Conservation (phyloP, 2,113 vertebrate genomes). For the Actinemys pallida region DNA sequence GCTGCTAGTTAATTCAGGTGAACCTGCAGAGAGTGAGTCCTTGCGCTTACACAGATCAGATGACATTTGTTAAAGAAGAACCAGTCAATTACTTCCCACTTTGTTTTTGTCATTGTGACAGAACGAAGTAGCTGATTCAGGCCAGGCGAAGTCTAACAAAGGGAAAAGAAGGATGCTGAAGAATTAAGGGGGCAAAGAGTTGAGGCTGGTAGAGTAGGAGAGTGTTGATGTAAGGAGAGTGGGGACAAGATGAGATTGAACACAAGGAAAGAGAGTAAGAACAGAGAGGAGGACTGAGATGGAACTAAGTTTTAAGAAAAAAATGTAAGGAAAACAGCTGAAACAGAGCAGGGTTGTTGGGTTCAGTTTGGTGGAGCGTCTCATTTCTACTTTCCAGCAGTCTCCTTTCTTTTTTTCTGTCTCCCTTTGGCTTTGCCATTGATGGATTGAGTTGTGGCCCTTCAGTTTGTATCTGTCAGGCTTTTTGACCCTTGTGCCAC, state of each 20-base stretch:
- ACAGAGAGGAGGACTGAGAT: background rate
- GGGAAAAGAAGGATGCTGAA: background rate
- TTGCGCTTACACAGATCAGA: background rate
- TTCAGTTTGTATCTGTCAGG: background rate
- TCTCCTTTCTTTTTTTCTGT: background rate
- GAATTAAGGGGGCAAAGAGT: background rate
- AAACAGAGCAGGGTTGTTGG: background rate
- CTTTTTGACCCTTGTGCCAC: background rate
- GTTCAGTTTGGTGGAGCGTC: background rate
- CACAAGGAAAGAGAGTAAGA: background rate
- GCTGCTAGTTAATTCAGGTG: background rate
- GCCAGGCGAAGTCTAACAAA: background rate
- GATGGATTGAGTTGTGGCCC: background rate
- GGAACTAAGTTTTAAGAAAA: background rate
- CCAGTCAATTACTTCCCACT: background rate
- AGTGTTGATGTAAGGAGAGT: background rate
- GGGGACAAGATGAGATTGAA: background rate
- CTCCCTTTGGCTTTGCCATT: background rate
- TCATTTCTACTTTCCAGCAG: background rate
- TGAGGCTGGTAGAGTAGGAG: background rate
- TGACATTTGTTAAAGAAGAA: background rate
- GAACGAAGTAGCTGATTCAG: background rate
- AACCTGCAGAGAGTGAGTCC: background rate
- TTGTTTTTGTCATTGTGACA: background rate
- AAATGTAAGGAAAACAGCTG: background rate